Conservation (phyloP, 2,888 invertebrate species). For the Cosmia trapezina region DNA sequence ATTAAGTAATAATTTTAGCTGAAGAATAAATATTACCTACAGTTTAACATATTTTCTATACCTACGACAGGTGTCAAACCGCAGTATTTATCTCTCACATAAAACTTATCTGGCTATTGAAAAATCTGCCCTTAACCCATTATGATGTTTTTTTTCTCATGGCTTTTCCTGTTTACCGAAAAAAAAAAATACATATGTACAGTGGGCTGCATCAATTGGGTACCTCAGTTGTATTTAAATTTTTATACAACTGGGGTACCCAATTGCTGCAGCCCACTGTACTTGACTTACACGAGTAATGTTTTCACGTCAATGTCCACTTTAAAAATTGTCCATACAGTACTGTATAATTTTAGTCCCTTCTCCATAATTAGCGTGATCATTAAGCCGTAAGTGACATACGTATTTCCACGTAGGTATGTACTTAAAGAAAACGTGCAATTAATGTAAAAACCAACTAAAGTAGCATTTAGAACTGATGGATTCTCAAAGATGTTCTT, state of each 20-base stretch:
- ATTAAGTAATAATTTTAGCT: not conserved
- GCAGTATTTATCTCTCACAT: not conserved
- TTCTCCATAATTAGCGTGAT: conserved; percentile 31
- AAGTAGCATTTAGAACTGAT: conserved; percentile 9
- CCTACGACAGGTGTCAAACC: too few species aligned
- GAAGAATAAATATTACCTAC: not conserved
- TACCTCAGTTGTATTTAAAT: too few species aligned
- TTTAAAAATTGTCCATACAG: conserved; percentile 19
- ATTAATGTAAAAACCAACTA: conserved; percentile 23
- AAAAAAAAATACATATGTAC: not conserved
- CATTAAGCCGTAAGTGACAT: conserved; percentile 3
- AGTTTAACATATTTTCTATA: not conserved
- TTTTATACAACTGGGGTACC: too few species aligned
- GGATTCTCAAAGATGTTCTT: conserved; percentile 1
- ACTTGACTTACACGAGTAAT: conserved; percentile 4
- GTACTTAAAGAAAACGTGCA: conserved; percentile 12
- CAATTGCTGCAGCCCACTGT: too few species aligned
- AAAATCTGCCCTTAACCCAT: not conserved
- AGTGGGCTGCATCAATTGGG: too few species aligned
- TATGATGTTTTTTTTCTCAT: not conserved
- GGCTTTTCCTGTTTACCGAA: not conserved
- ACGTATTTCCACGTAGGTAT: conserved; percentile 5
- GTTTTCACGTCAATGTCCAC: conserved; percentile 18
- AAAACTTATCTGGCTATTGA: not conserved
- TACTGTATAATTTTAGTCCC: conserved; percentile 21